phyloP scores from a whole-genome alignment of 2,888 invertebrate species.

The Adineta ricciae region DNA sequence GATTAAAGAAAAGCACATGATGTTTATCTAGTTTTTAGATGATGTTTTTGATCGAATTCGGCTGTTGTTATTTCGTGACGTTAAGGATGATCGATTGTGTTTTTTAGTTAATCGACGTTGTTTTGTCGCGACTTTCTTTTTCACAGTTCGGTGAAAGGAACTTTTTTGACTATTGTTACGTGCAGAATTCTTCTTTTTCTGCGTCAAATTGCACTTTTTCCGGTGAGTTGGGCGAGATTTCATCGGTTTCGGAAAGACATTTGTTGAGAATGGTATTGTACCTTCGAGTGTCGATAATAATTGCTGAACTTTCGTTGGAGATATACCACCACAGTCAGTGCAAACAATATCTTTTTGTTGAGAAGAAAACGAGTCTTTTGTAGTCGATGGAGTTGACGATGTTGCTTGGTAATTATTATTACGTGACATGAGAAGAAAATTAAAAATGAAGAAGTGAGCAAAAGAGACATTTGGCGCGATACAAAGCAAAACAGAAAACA shows the following conservation, averaged over 20 bases:
- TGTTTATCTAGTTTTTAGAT: no score
- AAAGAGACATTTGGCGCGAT: background rate
- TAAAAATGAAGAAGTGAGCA: background rate
- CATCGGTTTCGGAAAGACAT: background rate
- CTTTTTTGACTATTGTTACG: background rate
- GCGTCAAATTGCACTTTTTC: background rate
- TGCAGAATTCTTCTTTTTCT: background rate
- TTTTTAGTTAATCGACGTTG: background rate
- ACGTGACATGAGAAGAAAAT: background rate
- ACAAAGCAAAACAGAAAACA: no score
- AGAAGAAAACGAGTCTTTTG: background rate
- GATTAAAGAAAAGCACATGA: no score
- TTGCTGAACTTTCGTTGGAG: background rate
- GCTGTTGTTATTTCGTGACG: background rate
- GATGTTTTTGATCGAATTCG: background rate
- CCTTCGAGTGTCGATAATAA: background rate
- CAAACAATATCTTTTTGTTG: conserved; percentile 2
- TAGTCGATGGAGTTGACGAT: background rate
- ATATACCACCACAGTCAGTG: background rate
- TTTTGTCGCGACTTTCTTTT: background rate
- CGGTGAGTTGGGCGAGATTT: no score
- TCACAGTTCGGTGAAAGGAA: background rate
- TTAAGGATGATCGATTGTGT: background rate
- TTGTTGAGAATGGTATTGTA: background rate
- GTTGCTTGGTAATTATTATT: background rate